A percentile compares a stretch with the other conserved stretches of the same genome.
These are phyloP conservation scores for Setophaga coronata DNA, from an alignment of 2,113 vertebrate species.

Conservation along the genomic window DNA sequence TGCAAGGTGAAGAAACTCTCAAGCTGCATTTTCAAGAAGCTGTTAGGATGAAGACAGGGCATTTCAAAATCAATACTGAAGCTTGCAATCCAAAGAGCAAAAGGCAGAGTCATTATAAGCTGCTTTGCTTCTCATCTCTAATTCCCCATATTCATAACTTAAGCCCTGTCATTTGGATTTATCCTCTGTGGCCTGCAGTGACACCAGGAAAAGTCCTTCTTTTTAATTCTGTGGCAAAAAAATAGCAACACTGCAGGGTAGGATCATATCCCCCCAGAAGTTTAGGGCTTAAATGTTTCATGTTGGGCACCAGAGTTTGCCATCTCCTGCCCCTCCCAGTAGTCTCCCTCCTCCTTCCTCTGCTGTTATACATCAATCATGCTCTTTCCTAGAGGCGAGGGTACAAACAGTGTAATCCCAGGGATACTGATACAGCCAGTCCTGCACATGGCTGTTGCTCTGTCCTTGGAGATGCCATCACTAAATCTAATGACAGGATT, in stretches of 20 bases:
- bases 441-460: background rate
- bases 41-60: slow-evolving; percentile 7
- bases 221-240: slow-evolving; percentile 51
- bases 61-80: slow-evolving; percentile 62
- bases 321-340: background rate
- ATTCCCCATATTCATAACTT: slow-evolving; percentile 68
- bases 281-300: background rate
- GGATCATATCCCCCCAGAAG: background rate
- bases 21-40: slow-evolving; percentile 25
- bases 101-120: slow-evolving; percentile 59
- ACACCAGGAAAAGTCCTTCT: slow-evolving; percentile 37
- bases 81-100: slow-evolving; percentile 28
- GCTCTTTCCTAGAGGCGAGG: background rate
- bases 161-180: slow-evolving; percentile 66
- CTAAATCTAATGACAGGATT: background rate
- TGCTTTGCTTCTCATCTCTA: slow-evolving; percentile 69
- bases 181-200: slow-evolving; percentile 52
- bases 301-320: background rate
- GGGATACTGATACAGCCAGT: background rate
- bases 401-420: background rate
- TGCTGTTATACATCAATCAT: background rate
- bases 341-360: background rate
- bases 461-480: background rate
- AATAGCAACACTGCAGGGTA: background rate
- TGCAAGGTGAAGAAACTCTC: slow-evolving; percentile 45